These are phyloP conservation scores for Ctenodactylus gundi DNA, from an alignment of 2,113 vertebrate genomes.

Conservation along the genomic window DNA sequence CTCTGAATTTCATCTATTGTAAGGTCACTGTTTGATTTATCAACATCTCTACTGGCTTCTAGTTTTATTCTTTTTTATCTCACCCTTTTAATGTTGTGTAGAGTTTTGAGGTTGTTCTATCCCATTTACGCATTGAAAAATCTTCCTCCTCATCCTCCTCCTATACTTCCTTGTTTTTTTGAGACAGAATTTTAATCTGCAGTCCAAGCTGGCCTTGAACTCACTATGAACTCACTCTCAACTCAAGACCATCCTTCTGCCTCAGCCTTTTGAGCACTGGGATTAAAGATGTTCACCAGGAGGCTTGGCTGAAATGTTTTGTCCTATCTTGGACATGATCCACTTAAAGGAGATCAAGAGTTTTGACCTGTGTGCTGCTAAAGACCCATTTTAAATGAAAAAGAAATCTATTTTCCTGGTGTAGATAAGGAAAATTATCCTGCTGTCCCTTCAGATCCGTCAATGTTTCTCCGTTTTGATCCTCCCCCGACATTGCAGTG, in stretches of 20 bases:
- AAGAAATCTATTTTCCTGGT: not conserved
- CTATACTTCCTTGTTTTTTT: too few species aligned
- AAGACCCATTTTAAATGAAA: not conserved
- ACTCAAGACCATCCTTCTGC: not conserved
- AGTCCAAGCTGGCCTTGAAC: not conserved
- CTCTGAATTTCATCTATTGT: constrained; percentile 63
- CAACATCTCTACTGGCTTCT: constrained; percentile 23
- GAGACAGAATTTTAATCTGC: not conserved
- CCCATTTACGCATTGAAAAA: not conserved
- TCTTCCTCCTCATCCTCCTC: too few species aligned
- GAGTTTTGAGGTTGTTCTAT: not conserved
- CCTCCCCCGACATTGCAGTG: not conserved
- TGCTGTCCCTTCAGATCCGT: not conserved
- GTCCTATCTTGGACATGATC: not conserved
- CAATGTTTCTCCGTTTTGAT: not conserved
- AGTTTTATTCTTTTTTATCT: constrained; percentile 6
- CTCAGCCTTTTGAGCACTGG: not conserved
- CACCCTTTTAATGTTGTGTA: not conserved
- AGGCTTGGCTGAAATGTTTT: not conserved
- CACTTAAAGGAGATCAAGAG: not conserved
- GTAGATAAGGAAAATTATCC: fast-evolving
- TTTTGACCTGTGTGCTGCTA: too few species aligned
- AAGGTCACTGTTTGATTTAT: constrained; percentile 62
- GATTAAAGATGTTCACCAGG: not conserved
- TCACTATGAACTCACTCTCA: too few species aligned